Evolutionary conservation across 1,140 invertebrate species (phyloP), one percentile per base, ranked within the genome.

Genomic region (Apis florea): DNA sequence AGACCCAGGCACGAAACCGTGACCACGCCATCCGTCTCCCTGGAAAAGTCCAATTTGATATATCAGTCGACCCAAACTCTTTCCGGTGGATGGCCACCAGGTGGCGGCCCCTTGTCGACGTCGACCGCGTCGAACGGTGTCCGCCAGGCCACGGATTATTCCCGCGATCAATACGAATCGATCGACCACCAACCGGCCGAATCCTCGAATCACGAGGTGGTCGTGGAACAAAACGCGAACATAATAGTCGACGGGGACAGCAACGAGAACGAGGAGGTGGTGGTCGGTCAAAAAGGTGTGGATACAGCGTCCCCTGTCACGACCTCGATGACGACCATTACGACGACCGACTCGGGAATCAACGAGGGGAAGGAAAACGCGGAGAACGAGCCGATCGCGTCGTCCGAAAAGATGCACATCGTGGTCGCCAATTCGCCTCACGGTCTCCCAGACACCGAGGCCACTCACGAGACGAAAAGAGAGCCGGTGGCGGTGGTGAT

Each of bases 41-140:
- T 95, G 10, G 94, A 95, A 90, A 94, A 95, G 90, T 94, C 95
- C 12, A 96, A 96, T 91, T 90, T 96, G 19, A 94, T 95, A 80
- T 96, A 95, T 85, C 95, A 96, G 77, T 95, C 91, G 4, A 92
- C 86, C 0, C 90, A 91, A 47, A 91, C 88, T 0, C 58, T 91
- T 0, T 87, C 85, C 9, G 84, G 74, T 5, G 89, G 89, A 0
- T 89, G 90, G 87, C 73, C 61, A 10, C 53, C 80, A 3, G 64
- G 68, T 40, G 79, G 66, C 17, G 8, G 13, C 13, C 24, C 78
- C 0, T 72, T 64, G 1, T 79, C 84, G 2, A 84, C 83, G 0
- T 58, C 66, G 0, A 73, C 66, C 51, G 51, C 69, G 19, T 88
- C 70, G 2, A 79, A 88, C 5, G 19, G 66, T 8, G 92, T 89